Percentiles rank a stretch among this genome's conserved stretches.
Evolutionary conservation across 2,888 invertebrate genomes (phyloP).

Genomic region (Hydrotaea cyrtoneurina): DNA sequence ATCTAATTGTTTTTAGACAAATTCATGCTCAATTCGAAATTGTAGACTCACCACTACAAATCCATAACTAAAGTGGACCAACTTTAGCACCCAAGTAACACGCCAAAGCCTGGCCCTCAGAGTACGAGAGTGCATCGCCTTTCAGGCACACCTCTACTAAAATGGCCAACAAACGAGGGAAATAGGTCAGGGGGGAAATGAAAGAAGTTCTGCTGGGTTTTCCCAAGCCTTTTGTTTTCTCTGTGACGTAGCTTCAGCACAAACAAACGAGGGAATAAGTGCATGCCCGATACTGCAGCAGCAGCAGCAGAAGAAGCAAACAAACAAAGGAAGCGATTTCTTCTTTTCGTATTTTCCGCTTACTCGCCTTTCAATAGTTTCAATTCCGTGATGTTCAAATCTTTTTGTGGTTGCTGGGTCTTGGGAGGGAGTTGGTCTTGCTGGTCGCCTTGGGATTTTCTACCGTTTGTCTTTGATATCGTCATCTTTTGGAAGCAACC

Average conservation of each 20-base stretch:
- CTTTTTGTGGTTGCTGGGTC: not conserved
- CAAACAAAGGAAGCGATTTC: not conserved
- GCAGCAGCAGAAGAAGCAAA: not conserved
- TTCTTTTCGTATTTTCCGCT: slow-evolving; percentile 27
- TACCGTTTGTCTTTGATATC: slow-evolving; percentile 25
- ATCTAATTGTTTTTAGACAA: too few relatives aligned
- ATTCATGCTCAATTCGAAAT: too few relatives aligned
- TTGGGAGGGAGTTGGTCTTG: slow-evolving; percentile 11
- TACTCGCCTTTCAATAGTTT: slow-evolving; percentile 48
- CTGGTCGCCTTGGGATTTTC: slow-evolving; percentile 35
- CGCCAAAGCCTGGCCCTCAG: too few relatives aligned
- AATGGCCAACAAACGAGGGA: not conserved
- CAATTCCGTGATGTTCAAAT: not conserved
- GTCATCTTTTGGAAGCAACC: not conserved
- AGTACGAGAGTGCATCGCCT: too few relatives aligned
- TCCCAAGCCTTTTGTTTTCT: too few relatives aligned
- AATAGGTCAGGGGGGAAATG: slow-evolving; percentile 4
- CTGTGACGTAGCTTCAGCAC: not conserved
- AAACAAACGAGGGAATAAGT: not conserved
- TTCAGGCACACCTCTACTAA: not conserved
- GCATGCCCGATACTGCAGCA: too few relatives aligned
- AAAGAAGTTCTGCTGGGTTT: not conserved
- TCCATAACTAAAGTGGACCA: too few relatives aligned
- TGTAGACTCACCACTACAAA: too few relatives aligned
- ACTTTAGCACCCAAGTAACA: too few relatives aligned